Evolutionary conservation across 2,888 invertebrate species (phyloP), one percentile per base, ranked within the genome.

Genomic region (Drosophila nr. medialis): DNA sequence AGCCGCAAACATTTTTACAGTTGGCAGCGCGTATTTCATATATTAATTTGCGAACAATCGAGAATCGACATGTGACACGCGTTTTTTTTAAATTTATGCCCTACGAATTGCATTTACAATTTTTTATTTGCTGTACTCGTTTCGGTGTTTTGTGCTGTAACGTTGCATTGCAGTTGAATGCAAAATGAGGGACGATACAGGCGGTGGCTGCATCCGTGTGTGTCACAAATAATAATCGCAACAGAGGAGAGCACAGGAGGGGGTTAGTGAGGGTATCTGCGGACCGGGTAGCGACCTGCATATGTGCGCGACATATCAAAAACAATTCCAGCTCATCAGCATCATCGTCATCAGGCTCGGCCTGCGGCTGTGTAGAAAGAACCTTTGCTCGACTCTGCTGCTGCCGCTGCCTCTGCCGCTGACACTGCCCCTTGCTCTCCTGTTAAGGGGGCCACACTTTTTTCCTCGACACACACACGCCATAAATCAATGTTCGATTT

Each of bases 41-140:
- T 91, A 91, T 89, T 91, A 91, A 91, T 91, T 91, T 91, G 91
- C 86, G 91, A 91, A 91, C 92, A 91, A 91, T 91, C 88, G 86
- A 86, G 84, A 84, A 91, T 91, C 91, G 91, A 91, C 91, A 89
- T 90, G 91, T 88, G 91, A 91, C 91, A 90, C 91, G 91, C 86
- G 91, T 89, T 88, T 45, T 87, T 78, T 83, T 81, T 56, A 83
- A 90, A 90, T 90, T 90, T 90, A 90, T 91, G 90, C 81, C 80
- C 83, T 80, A 86, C 91, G 90, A 89, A 89, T 89, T 90, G 90
- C 77, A 88, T 87, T 91, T 77, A 80, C 75, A 75, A 80, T 85
- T 76, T 72, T 67, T 72, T 67, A 59, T 68, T 34, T 61, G 55
- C 58, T 56, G 61, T 63, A 69, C 56, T 59, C 53, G 54, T 54